These are phyloP conservation scores for Mesochorus sp. DNA, from an alignment of 2,888 invertebrate genomes.

Conservation along the genomic window DNA sequence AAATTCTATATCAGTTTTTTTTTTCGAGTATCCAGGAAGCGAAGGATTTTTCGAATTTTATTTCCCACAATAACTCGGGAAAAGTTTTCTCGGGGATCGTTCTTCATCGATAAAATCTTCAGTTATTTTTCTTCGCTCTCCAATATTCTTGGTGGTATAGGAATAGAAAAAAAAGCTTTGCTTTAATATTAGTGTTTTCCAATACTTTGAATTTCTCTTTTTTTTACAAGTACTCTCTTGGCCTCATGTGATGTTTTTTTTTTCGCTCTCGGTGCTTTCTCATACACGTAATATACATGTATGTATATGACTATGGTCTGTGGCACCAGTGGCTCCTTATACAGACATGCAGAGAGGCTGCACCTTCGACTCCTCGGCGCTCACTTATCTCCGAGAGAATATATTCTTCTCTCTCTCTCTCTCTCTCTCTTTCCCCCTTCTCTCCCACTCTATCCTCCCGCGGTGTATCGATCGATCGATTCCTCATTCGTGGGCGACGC, in stretches of 20 bases:
- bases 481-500: constrained; percentile 45
- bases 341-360: constrained; percentile 40
- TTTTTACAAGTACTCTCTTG: not conserved
- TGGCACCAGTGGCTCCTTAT: constrained; percentile 39
- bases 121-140: no score
- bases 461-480: constrained; percentile 51
- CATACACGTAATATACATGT: constrained; percentile 1
- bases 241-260: not conserved
- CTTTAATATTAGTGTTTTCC: no score
- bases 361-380: constrained; percentile 26
- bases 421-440: constrained; percentile 9
- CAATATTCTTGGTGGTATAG: no score
- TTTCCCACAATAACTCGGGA: no score
- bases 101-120: no score
- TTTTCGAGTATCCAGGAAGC: no score
- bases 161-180: no score
- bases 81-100: no score
- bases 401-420: constrained; percentile 8
- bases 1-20: no score
- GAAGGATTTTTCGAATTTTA: no score
- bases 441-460: constrained; percentile 9
- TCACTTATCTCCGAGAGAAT: constrained; percentile 54
- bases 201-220: no score
- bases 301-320: constrained; percentile 15
- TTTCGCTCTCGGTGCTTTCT: not conserved